Evolutionary conservation across 2,113 vertebrate species (phyloP).

Genomic region (Tachycineta bicolor): DNA sequence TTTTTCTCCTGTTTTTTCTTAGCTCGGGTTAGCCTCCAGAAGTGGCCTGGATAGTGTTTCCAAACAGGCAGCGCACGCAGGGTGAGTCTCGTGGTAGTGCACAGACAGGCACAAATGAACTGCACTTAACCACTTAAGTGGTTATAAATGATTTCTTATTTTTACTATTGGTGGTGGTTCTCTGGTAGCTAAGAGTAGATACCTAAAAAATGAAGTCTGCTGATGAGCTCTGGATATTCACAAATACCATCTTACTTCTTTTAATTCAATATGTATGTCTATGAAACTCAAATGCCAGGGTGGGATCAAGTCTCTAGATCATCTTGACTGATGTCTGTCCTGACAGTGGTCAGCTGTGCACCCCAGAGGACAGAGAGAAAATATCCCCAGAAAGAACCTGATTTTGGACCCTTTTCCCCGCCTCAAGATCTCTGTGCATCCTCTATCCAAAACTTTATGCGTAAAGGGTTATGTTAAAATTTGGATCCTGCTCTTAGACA

Average conservation of each 20-base stretch:
- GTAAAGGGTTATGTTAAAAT: not conserved
- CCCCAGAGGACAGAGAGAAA: not conserved
- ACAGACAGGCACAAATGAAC: not conserved
- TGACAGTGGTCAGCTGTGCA: not conserved
- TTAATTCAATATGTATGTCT: not conserved
- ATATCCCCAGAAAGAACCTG: not conserved
- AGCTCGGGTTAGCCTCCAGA: not conserved
- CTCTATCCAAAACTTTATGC: not conserved
- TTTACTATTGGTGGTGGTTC: not conserved
- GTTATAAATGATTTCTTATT: not conserved
- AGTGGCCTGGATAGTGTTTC: not conserved
- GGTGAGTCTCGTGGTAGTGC: not conserved
- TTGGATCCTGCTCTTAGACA: not conserved
- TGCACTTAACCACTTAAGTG: not conserved
- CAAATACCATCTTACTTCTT: not conserved
- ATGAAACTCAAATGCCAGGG: not conserved
- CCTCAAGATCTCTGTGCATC: not conserved
- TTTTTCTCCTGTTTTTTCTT: not conserved
- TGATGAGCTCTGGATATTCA: not conserved
- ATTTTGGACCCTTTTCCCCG: not conserved
- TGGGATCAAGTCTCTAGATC: not conserved
- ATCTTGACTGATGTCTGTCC: not conserved
- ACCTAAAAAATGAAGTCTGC: not conserved
- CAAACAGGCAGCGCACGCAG: not conserved
- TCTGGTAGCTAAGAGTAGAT: not conserved